phyloP scores from a whole-genome alignment of 23 tunicate species.

The Pegea sp. region DNA sequence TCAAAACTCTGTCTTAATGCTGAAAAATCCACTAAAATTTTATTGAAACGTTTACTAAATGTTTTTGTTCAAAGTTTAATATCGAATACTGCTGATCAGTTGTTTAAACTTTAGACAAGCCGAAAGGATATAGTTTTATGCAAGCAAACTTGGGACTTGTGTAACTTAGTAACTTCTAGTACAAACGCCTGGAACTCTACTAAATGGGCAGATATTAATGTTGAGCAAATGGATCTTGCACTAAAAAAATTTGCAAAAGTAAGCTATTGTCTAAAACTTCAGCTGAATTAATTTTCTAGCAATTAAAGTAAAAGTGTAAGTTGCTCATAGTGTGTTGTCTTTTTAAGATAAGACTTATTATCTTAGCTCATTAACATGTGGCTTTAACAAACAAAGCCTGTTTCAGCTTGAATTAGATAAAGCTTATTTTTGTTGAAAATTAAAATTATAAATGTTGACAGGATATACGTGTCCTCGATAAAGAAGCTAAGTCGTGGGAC shows the following conservation, averaged over 20 bases:
- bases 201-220: conserved; percentile 90
- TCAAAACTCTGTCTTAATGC: too few relatives aligned
- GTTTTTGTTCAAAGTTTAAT: too few relatives aligned
- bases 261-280: not conserved
- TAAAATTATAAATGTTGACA: too few relatives aligned
- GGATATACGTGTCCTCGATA: conserved; percentile 83
- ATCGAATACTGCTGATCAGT: too few relatives aligned
- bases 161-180: conserved; percentile 44
- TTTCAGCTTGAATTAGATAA: too few relatives aligned
- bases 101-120: conserved; percentile 44
- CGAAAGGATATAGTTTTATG: conserved; percentile 66
- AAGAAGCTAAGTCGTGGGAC: conserved; percentile 93
- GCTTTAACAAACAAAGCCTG: too few relatives aligned
- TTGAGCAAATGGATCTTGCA: conserved; percentile 96
- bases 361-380: too few relatives aligned
- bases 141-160: conserved; percentile 91
- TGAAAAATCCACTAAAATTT: too few relatives aligned
- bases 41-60: too few relatives aligned
- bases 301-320: not conserved
- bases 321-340: too few relatives aligned
- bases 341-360: too few relatives aligned
- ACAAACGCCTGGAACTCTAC: conserved; percentile 84
- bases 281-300: not conserved
- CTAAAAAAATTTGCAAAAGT: conserved; percentile 89
- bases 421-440: too few relatives aligned